phyloP scores from a whole-genome alignment of 2,888 invertebrate species.

The Caenorhabditis sp. region DNA sequence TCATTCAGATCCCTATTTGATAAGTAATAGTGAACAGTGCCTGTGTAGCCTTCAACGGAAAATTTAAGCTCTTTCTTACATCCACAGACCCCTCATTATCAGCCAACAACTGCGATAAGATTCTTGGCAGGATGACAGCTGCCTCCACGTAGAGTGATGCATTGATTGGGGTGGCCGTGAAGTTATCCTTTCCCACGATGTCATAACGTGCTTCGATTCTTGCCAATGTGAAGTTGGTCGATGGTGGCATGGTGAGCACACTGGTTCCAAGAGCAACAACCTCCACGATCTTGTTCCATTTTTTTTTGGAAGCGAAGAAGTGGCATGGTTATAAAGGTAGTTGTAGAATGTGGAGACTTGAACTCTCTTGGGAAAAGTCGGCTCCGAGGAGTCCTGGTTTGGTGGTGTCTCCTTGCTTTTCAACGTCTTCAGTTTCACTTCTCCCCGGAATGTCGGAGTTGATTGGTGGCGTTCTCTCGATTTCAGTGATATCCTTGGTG shows the following conservation, averaged over 20 bases:
- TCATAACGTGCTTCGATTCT: constrained; percentile 81
- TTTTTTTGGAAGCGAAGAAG: constrained; percentile 77
- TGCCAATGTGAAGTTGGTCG: constrained; percentile 79
- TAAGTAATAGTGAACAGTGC: constrained; percentile 76
- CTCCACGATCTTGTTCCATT: constrained; percentile 79
- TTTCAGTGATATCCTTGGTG: constrained; percentile 91
- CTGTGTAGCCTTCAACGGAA: constrained; percentile 81
- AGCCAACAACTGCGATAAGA: constrained; percentile 81
- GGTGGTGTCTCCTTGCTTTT: constrained; percentile 91
- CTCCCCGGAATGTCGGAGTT: constrained; percentile 89
- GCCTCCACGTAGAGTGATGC: constrained; percentile 81
- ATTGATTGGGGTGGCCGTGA: constrained; percentile 78
- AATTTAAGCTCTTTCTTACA: constrained; percentile 74
- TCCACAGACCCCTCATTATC: constrained; percentile 82
- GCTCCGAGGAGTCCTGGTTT: constrained; percentile 91
- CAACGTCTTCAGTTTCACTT: constrained; percentile 89
- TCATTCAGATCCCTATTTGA: constrained; percentile 73
- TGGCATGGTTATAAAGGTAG: constrained; percentile 79
- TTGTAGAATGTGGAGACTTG: constrained; percentile 82
- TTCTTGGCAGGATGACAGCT: constrained; percentile 79
- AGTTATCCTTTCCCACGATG: constrained; percentile 80
- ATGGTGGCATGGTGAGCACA: constrained; percentile 78
- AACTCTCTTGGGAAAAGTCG: constrained; percentile 78
- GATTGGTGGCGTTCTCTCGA: constrained; percentile 80
- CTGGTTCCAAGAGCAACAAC: constrained; percentile 83